Conservation (phyloP, 2,113 vertebrate species). For the Epinephelus fuscoguttatus region DNA sequence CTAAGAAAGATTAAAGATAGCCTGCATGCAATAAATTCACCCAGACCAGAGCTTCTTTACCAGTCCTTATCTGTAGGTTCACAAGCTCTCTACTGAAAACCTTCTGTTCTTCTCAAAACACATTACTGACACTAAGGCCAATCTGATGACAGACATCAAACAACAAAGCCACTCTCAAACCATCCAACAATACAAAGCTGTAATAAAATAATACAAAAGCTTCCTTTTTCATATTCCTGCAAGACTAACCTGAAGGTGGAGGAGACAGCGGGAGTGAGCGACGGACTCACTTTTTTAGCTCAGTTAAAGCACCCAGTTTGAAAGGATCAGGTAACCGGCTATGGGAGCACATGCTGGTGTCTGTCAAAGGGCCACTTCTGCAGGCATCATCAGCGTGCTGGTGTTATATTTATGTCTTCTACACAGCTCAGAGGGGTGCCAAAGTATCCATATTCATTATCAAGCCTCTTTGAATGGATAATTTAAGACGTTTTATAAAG, state of each 20-base stretch:
- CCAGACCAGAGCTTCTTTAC: constrained; percentile 35
- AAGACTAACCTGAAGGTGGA: constrained; percentile 83
- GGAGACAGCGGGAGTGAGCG: constrained; percentile 83
- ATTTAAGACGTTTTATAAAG: constrained; percentile 13
- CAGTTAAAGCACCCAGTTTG: constrained; percentile 85
- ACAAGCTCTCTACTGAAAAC: constrained; percentile 30
- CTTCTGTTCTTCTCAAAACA: constrained; percentile 15
- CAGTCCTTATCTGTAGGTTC: constrained; percentile 52
- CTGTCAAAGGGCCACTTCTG: constrained; percentile 91
- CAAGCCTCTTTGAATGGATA: constrained; percentile 9
- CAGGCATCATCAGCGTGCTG: constrained; percentile 88
- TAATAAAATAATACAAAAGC: constrained; percentile 29
- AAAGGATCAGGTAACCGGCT: constrained; percentile 90
- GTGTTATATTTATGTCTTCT: constrained; percentile 84
- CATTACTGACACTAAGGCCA: constrained; percentile 2
- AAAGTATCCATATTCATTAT: constrained; percentile 48
- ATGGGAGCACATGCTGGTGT: constrained; percentile 92
- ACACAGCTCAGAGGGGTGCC: constrained; percentile 59
- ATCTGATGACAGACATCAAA: background rate
- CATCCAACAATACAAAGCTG: background rate
- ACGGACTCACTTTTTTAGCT: constrained; percentile 84
- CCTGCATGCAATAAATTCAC: constrained; percentile 51
- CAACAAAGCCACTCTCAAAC: constrained; percentile 14
- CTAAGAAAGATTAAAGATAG: constrained; percentile 60
- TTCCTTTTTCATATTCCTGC: constrained; percentile 71